Base-by-base conservation (phyloP, 2,888 invertebrate genomes). In the Stenodera caucasica region DNA sequence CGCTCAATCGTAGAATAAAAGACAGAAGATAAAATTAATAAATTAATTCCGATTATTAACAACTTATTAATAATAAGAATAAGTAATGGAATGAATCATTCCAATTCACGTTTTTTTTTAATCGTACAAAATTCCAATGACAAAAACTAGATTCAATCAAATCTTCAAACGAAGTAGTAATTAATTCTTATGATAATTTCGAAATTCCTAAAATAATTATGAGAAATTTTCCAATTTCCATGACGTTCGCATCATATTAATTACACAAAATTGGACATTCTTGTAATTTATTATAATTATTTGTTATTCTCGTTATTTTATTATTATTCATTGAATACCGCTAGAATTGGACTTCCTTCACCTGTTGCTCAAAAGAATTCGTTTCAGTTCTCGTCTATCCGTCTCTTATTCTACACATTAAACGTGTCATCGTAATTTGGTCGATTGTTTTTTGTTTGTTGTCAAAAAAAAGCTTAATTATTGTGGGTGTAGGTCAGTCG, bases 321-420 rank as follows among this genome's bases (percentile, higher is more conserved):
- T 57, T 58, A 55, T 62, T 62, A 62, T 58, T 62, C 62, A 62
- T 58, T 35, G 53, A 11, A 45, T 56, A 49, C 54, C 49, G 58
- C 56, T 53, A 29, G 58, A 53, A 45, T 60, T 54, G 61, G 53
- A 54, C 58, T 55, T 37, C 55, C 58, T 62, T 58, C 62, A 62
- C 62, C 62, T 62, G 62, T 58, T 53, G 58, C 49, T 62, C 32
- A 26, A 62, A 58, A 53, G 62, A 58, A 55, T 53, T 8, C 55
- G 56, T 62, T 62, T 58, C 58, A 56, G 49, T 62, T 35, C 49
- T 15, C 53, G 55, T 62, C 45, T 12, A 45, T 45, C 45, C 21
- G 45, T 45, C 45, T 45, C 11, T 45, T 11, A 45, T 45, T 21
- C 21, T 18, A 45, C 45, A 45, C 45, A 45, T 45, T 21, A 3